These are phyloP conservation scores for Rhea pennata DNA, from an alignment of 2,113 vertebrate genomes.

Conservation along the genomic window DNA sequence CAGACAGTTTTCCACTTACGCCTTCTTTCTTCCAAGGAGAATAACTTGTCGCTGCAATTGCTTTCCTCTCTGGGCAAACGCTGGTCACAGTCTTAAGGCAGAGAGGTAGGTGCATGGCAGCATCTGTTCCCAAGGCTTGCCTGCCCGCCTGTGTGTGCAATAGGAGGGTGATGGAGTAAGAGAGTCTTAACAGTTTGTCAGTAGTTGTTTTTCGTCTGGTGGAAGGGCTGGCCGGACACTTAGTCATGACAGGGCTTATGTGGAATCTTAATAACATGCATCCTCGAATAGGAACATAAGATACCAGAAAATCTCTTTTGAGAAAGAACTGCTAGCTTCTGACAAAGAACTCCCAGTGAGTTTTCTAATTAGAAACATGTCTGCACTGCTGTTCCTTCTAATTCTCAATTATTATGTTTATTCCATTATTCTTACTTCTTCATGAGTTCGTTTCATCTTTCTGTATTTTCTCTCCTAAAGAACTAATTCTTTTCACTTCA, in stretches of 20 bases:
- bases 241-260: background rate
- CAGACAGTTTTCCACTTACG: background rate
- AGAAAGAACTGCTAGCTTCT: background rate
- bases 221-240: background rate
- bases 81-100: background rate
- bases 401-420: background rate
- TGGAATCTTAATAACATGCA: background rate
- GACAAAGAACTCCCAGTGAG: background rate
- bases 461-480: background rate
- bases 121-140: background rate
- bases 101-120: fast-evolving
- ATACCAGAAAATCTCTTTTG: background rate
- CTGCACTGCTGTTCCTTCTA: background rate
- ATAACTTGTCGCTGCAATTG: background rate
- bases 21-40: background rate
- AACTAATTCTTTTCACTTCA: background rate
- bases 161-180: fast-evolving
- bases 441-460: background rate
- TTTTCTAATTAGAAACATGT: background rate
- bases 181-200: fast-evolving
- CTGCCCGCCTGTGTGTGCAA: background rate
- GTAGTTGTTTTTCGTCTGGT: background rate
- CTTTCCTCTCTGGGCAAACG: background rate
- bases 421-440: background rate
- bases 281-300: background rate